Conservation (phyloP, 2,113 vertebrate genomes). For the Isurus oxyrinchus region DNA sequence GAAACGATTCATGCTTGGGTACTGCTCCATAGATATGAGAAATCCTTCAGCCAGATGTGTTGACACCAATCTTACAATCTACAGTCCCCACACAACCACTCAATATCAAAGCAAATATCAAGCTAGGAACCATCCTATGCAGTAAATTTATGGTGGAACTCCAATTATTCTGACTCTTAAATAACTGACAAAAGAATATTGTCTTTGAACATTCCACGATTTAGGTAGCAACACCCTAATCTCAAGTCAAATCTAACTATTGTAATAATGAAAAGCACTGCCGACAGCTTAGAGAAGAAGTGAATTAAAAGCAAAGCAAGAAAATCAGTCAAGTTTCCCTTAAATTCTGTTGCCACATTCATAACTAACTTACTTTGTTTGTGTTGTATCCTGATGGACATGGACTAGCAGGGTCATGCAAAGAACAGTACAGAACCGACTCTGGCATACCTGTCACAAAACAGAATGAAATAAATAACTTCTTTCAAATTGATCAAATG, state of each 20-base stretch:
- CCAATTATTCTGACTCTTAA: not conserved
- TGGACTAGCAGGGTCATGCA: slow-evolving; percentile 68
- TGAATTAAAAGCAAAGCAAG: not conserved
- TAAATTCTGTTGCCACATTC: not conserved
- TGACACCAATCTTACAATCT: not conserved
- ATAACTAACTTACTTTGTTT: slow-evolving; percentile 72
- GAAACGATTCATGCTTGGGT: not conserved
- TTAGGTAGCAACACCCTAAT: not conserved
- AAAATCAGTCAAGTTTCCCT: not conserved
- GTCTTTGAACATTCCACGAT: not conserved
- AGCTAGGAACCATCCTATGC: not conserved
- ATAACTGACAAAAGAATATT: not conserved
- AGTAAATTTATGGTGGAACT: not conserved
- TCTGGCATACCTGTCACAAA: slow-evolving; percentile 74
- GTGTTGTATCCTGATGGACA: slow-evolving; percentile 76
- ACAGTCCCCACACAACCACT: not conserved
- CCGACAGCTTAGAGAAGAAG: not conserved
- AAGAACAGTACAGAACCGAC: slow-evolving; percentile 74
- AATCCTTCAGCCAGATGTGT: not conserved
- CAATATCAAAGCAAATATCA: not conserved
- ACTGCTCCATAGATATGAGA: not conserved
- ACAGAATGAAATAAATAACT: slow-evolving; percentile 38
- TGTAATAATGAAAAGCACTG: not conserved
- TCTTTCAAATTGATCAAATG: not conserved
- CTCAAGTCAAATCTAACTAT: not conserved